These are phyloP conservation scores for Notocelia uddmanniana DNA, from an alignment of 2,888 invertebrate genomes.

Conservation along the genomic window DNA sequence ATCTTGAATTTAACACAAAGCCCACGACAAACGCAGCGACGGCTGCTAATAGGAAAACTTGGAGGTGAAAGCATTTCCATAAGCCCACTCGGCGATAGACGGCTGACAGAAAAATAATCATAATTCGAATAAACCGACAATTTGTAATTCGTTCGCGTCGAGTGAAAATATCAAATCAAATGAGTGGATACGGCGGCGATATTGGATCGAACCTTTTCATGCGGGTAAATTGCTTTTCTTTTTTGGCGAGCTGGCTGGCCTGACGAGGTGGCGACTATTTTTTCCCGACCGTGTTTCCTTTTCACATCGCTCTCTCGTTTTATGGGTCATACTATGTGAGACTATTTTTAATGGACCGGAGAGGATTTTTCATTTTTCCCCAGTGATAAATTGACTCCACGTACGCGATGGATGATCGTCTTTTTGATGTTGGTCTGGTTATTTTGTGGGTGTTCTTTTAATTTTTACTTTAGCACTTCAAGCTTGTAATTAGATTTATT, in stretches of 20 bases:
- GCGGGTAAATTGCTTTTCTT: conserved; percentile 85
- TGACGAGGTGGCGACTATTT: conserved; percentile 77
- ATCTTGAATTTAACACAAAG: conserved; percentile 65
- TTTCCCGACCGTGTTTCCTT: conserved; percentile 79
- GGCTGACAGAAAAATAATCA: conserved; percentile 82
- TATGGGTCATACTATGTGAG: conserved; percentile 85
- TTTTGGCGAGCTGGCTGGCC: conserved; percentile 70
- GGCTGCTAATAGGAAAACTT: conserved; percentile 78
- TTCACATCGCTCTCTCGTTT: conserved; percentile 81
- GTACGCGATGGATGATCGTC: conserved; percentile 80
- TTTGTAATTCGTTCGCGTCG: conserved; percentile 81
- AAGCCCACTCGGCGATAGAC: conserved; percentile 68
- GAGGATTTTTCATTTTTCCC: conserved; percentile 80
- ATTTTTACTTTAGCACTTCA: conserved; percentile 52
- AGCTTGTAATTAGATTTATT: conserved; percentile 48
- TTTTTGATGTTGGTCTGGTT: conserved; percentile 66
- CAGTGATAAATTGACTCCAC: conserved; percentile 83
- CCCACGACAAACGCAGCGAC: conserved; percentile 59
- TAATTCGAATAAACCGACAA: conserved; percentile 71
- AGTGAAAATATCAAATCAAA: conserved; percentile 84
- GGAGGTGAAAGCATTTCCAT: conserved; percentile 74
- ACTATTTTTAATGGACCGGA: conserved; percentile 84
- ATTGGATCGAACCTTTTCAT: conserved; percentile 84
- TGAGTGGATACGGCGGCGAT: conserved; percentile 80
- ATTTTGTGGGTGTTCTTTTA: conserved; percentile 56